Base-by-base conservation (phyloP, 2,888 invertebrate species). In the Drosophila rubida region DNA sequence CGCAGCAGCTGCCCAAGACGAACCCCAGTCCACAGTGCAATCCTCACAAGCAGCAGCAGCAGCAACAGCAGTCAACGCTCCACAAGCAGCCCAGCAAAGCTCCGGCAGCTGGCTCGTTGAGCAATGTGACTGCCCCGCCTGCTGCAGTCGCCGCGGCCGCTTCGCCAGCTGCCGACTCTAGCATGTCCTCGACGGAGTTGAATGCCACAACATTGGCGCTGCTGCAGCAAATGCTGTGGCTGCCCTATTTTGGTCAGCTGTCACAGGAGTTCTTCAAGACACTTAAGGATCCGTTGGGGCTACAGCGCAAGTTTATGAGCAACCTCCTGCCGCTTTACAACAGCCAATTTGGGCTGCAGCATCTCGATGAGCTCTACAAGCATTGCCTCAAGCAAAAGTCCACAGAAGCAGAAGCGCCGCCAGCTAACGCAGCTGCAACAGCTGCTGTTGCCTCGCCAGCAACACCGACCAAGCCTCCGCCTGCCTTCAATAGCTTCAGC, bases 211-310 rank as follows among this genome's bases (percentile, higher is more conserved):
- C 95, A 2, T 93, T 94, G 46, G 95, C 95, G 0, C 94, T 95
- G 2, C 92, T 95, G 49, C 95, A 94, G 83, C 95, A 95, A 87
- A 95, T 96, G 95, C 90, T 95, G 72, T 96, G 95, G 95, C 90
- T 95, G 51, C 95, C 95, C 0, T 96, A 95, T 85, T 87, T 92
- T 37, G 90, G 91, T 1, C 91, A 91, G 68, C 74, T 91, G 51
- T 90, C 91, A 1, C 90, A 93, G 93, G 91, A 94, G 92, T 50
- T 94, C 92, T 89, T 92, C 80, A 93, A 87, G 91, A 92, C 87
- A 74, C 91, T 89, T 57, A 90, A 89, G 63, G 87, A 82, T 65
- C 82, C 90, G 1, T 50, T 78, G 22, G 83, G 85, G 4, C 27
- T 90, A 27, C 89, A 90, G 53, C 81, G 85, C 6, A 82, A 83